These are phyloP conservation scores for Balearica regulorum DNA, from an alignment of 2,797 vertebrate genomes.

Conservation along the genomic window DNA sequence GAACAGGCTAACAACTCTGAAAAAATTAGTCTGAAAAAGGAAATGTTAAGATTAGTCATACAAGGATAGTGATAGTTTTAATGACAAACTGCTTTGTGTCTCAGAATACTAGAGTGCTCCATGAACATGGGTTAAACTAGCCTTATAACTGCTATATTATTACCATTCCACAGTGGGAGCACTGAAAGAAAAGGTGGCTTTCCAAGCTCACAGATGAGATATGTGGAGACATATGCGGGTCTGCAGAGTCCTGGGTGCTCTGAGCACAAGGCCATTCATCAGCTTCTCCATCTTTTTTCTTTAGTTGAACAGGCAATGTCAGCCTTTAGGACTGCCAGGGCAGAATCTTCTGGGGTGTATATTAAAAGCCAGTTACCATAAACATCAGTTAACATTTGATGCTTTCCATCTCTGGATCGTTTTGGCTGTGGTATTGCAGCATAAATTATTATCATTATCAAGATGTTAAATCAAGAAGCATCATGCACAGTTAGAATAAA, in stretches of 20 bases:
- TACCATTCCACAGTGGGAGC: background rate
- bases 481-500: background rate
- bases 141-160: background rate
- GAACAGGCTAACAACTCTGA: background rate
- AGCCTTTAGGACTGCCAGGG: background rate
- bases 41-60: background rate
- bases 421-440: background rate
- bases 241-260: background rate
- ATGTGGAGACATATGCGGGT: background rate
- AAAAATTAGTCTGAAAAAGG: background rate
- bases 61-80: background rate
- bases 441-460: background rate
- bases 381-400: background rate
- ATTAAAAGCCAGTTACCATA: background rate
- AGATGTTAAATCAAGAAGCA: background rate
- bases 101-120: background rate
- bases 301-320: background rate
- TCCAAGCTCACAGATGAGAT: background rate
- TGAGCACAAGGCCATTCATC: background rate
- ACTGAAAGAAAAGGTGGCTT: background rate
- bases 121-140: background rate
- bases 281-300: background rate
- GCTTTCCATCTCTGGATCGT: background rate
- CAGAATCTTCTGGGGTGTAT: background rate
- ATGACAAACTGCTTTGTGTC: background rate